phyloP scores from a whole-genome alignment of 2,797 vertebrate species.

The Notoglanidium macrostoma region DNA sequence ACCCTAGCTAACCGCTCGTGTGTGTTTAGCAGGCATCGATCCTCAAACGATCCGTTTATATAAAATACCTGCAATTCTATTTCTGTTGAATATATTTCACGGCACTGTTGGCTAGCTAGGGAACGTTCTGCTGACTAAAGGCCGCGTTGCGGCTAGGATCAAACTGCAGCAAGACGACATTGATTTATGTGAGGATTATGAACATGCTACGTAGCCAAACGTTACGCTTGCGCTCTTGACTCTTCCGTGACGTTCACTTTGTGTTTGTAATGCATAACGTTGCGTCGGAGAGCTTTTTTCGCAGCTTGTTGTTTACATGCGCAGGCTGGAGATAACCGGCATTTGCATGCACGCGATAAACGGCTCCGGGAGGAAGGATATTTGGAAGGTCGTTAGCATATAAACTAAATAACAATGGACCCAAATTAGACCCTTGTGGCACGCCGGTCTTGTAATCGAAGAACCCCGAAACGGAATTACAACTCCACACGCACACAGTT shows the following conservation, averaged over 20 bases:
- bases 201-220: background rate
- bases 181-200: background rate
- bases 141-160: too few species aligned
- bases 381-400: slow-evolving; percentile 14
- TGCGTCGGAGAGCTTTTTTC: background rate
- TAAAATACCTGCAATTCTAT: background rate
- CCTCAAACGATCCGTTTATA: too few species aligned
- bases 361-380: background rate
- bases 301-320: background rate
- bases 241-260: background rate
- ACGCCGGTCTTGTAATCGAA: background rate
- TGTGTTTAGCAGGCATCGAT: too few species aligned
- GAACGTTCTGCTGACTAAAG: background rate
- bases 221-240: background rate
- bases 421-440: background rate
- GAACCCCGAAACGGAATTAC: background rate
- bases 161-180: background rate
- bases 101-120: background rate
- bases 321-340: background rate
- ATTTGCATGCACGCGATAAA: background rate
- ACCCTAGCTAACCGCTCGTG: background rate
- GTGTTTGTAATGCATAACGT: background rate
- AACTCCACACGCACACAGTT: background rate
- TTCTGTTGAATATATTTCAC: background rate
- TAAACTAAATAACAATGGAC: slow-evolving; percentile 12